These are phyloP conservation scores for Potorous gilbertii DNA, from an alignment of 2,797 vertebrate genomes.

Conservation along the genomic window DNA sequence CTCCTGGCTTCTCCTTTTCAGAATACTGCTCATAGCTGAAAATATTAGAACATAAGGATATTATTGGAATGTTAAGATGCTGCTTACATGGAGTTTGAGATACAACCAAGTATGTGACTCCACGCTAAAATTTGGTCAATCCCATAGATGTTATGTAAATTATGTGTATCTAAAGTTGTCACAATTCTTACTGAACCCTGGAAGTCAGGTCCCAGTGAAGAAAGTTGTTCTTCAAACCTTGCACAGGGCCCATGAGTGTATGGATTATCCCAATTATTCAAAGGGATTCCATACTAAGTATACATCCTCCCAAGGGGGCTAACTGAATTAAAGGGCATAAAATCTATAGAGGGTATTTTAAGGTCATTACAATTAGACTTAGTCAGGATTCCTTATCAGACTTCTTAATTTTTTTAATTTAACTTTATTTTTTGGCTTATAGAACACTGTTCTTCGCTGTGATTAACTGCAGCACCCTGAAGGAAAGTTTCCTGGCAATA, in stretches of 20 bases:
- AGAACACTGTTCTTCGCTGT: not conserved
- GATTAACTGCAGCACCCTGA: not conserved
- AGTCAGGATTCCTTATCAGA: not conserved
- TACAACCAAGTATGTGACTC: not conserved
- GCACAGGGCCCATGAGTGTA: not conserved
- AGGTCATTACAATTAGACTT: slow-evolving; percentile 45
- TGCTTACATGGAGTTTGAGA: not conserved
- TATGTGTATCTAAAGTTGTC: not conserved
- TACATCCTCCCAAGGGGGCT: slow-evolving; percentile 22
- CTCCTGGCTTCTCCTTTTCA: not conserved
- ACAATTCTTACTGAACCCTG: not conserved
- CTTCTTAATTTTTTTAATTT: slow-evolving; percentile 38
- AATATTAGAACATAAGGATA: not conserved
- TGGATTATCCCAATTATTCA: slow-evolving; percentile 29
- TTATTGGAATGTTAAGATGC: not conserved
- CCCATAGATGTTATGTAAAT: not conserved
- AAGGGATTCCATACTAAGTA: slow-evolving; percentile 36
- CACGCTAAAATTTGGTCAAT: not conserved
- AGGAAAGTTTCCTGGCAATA: not conserved
- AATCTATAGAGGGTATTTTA: slow-evolving; percentile 15
- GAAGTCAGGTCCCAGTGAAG: not conserved
- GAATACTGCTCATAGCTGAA: not conserved
- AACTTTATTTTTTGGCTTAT: not conserved
- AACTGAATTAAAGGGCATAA: slow-evolving; percentile 41
- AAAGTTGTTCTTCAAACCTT: not conserved